Conservation (phyloP, 2,113 vertebrate species). For the Onychostoma macrolepis region DNA sequence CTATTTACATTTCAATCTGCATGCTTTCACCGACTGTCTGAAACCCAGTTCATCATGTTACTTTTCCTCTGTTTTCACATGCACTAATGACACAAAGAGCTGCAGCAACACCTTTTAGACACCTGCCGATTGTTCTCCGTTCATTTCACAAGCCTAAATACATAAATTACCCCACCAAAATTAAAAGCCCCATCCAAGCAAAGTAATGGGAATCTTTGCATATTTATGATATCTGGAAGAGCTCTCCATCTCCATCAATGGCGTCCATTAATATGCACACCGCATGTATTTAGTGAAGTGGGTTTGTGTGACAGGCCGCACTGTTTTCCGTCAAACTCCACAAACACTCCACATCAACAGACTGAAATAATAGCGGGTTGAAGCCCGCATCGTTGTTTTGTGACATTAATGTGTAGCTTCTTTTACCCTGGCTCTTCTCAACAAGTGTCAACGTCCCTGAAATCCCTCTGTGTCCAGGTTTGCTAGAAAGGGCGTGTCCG, state of each 20-base stretch:
- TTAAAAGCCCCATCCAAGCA: slow-evolving; percentile 1
- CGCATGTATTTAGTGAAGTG: slow-evolving; percentile 4
- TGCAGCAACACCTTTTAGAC: neutral
- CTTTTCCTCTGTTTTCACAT: neutral
- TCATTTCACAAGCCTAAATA: slow-evolving; percentile 22
- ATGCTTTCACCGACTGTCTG: neutral
- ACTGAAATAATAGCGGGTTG: neutral
- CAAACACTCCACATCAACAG: slow-evolving; percentile 9
- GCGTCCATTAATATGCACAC: neutral
- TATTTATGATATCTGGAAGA: slow-evolving; percentile 27
- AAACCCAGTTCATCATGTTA: neutral
- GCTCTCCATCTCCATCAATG: neutral
- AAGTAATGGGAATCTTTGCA: slow-evolving; percentile 37
- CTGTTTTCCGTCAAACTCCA: slow-evolving; percentile 13
- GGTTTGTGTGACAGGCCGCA: slow-evolving; percentile 9
- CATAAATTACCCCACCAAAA: slow-evolving; percentile 20
- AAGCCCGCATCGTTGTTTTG: neutral
- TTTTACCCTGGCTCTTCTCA: neutral
- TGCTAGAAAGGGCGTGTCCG: slow-evolving; percentile 27
- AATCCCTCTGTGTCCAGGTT: neutral
- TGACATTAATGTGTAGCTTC: slow-evolving; percentile 1
- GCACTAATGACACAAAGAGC: neutral
- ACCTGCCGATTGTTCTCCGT: neutral
- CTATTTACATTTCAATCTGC: slow-evolving; percentile 17
- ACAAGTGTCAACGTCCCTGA: slow-evolving; percentile 11